Percentiles rank a stretch among this genome's conserved stretches.
Conservation (phyloP, 2,888 invertebrate species). For the Chelonus formosanus region DNA sequence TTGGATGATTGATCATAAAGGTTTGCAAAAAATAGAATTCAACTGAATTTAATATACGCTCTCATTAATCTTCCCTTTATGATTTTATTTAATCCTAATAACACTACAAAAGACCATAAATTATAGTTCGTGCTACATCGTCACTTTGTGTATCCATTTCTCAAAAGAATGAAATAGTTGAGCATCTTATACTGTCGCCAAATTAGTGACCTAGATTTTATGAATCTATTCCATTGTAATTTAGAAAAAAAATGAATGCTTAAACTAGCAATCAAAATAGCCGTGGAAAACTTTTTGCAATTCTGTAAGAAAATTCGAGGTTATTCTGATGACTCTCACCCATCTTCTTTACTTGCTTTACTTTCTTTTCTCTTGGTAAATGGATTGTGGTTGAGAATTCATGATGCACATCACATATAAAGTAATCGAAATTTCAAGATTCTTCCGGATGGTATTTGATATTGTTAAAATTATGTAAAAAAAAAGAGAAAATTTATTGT, state of each 20-base stretch:
- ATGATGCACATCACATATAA: slow-evolving; percentile 25
- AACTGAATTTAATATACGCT: neutral
- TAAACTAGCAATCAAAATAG: neutral
- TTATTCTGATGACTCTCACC: slow-evolving; percentile 9
- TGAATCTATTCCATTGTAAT: neutral
- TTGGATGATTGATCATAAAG: too few species aligned
- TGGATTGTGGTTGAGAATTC: slow-evolving; percentile 25
- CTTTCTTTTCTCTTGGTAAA: slow-evolving; percentile 35
- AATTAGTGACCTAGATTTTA: neutral
- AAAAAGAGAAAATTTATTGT: slow-evolving; percentile 6
- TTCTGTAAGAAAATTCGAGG: slow-evolving; percentile 12
- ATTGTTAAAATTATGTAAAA: neutral
- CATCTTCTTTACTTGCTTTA: slow-evolving; percentile 31
- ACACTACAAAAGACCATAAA: slow-evolving; percentile 16
- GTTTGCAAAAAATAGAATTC: too few species aligned
- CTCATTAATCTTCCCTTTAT: slow-evolving; percentile 18
- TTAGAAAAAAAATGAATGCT: neutral
- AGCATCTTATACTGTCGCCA: neutral
- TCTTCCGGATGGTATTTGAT: too few species aligned
- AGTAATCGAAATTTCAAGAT: neutral
- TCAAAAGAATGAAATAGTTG: slow-evolving; percentile 9
- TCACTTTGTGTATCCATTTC: slow-evolving; percentile 25
- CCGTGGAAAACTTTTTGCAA: neutral
- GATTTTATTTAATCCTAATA: slow-evolving; percentile 21
- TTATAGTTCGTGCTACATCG: slow-evolving; percentile 24